phyloP scores from a whole-genome alignment of 2,888 invertebrate species.

The Sinhomidia bicolor region DNA sequence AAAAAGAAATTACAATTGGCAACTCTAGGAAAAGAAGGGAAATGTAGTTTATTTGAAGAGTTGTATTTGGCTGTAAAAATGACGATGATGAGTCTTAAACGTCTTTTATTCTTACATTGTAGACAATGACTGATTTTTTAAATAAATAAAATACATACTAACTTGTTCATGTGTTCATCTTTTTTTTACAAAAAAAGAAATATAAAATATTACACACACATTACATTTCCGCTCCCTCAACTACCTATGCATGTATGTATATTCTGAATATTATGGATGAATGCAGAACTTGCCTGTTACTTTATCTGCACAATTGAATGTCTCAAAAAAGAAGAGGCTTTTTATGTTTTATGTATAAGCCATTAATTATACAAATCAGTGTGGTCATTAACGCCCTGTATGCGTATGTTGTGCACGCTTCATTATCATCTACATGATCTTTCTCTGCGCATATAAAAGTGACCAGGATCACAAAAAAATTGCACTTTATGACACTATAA shows the following conservation, averaged over 20 bases:
- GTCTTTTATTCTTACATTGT: no score
- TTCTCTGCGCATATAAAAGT: constrained; percentile 8
- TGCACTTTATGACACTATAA: constrained; percentile 53
- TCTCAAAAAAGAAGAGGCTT: not conserved
- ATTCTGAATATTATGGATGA: no score
- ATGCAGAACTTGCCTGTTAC: constrained; percentile 17
- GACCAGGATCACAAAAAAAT: constrained; percentile 50
- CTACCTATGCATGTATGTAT: no score
- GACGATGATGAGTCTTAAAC: no score
- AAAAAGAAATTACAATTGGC: not conserved
- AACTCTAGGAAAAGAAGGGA: not conserved
- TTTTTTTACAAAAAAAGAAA: no score
- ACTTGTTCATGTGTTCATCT: no score
- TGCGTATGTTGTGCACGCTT: constrained; percentile 56
- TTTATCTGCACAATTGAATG: not conserved
- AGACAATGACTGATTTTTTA: no score
- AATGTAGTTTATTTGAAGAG: not conserved
- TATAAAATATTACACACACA: no score
- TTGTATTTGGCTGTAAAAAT: not conserved
- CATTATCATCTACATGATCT: constrained; percentile 51
- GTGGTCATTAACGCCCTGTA: constrained; percentile 59
- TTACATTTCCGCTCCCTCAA: no score
- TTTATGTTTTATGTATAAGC: not conserved
- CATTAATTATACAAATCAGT: constrained; percentile 59
- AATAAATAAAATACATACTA: no score